phyloP scores from a whole-genome alignment of 1,140 invertebrate genomes.

The Hylaeus volcanicus region DNA sequence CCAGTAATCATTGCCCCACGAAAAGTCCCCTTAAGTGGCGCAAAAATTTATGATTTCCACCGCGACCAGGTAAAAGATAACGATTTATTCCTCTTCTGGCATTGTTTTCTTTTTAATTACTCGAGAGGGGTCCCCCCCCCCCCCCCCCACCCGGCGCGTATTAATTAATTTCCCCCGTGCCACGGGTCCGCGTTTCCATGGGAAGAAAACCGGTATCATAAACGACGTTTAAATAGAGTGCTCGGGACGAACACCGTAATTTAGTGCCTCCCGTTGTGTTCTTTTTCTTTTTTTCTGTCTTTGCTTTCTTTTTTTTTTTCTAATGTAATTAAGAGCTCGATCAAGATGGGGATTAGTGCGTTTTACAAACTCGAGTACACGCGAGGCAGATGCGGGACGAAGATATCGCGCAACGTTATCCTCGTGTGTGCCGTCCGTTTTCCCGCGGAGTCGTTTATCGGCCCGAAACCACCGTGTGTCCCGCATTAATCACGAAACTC shows the following conservation, averaged over 20 bases:
- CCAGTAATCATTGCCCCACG: too few relatives aligned
- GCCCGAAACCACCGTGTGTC: slow-evolving; percentile 2
- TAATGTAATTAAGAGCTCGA: slow-evolving; percentile 38
- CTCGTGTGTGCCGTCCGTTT: neutral
- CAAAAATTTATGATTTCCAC: slow-evolving; percentile 40
- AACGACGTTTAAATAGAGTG: slow-evolving; percentile 50
- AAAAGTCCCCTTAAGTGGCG: neutral
- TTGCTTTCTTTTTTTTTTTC: slow-evolving; percentile 1
- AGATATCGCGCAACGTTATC: slow-evolving; percentile 4
- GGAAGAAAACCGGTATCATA: slow-evolving; percentile 36
- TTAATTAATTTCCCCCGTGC: slow-evolving; percentile 41
- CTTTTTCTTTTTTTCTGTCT: slow-evolving; percentile 2
- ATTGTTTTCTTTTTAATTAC: slow-evolving; percentile 32
- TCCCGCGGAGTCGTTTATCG: slow-evolving; percentile 18
- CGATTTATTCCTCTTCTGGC: slow-evolving; percentile 14
- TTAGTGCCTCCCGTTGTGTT: neutral
- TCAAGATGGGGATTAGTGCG: slow-evolving; percentile 15
- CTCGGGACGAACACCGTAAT: slow-evolving; percentile 42
- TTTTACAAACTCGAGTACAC: slow-evolving; percentile 23
- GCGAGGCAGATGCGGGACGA: slow-evolving; percentile 4
- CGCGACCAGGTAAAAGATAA: slow-evolving; percentile 10
- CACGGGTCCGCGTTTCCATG: slow-evolving; percentile 24
- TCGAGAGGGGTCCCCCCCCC: neutral
- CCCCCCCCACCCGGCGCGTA: neutral
- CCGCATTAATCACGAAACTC: slow-evolving; percentile 33